A percentile compares a stretch with the other conserved stretches of the same genome.
Conservation (phyloP, 2,888 invertebrate genomes). For the Scrobipalpa atriplicella region DNA sequence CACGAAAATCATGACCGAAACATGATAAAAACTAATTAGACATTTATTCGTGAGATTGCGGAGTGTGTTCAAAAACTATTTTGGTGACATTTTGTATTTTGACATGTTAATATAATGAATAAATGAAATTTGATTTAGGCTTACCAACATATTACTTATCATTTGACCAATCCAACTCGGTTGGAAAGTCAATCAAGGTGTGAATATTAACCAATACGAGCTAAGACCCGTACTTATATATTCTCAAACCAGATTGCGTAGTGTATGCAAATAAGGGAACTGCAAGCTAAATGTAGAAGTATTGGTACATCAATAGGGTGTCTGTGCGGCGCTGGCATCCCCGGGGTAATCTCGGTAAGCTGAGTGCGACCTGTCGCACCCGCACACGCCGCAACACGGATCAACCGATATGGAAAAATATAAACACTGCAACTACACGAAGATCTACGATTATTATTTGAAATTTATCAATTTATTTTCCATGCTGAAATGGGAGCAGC, state of each 20-base stretch:
- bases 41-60: background rate
- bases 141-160: too few species aligned
- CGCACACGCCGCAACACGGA: background rate
- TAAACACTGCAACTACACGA: background rate
- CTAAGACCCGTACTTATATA: background rate
- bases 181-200: too few species aligned
- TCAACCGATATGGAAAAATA: conserved; percentile 10
- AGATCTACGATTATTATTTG: too few species aligned
- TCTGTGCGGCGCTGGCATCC: conserved; percentile 8
- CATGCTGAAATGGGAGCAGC: too few species aligned
- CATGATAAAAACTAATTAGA: conserved; percentile 5
- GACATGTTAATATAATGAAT: too few species aligned
- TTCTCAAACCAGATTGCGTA: background rate
- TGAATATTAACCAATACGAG: too few species aligned
- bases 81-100: too few species aligned
- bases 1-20: background rate
- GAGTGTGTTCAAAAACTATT: too few species aligned
- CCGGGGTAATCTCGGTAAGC: conserved; percentile 26
- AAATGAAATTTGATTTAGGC: too few species aligned
- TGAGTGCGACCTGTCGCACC: conserved; percentile 17
- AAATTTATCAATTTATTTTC: too few species aligned
- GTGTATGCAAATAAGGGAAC: background rate
- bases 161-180: too few species aligned
- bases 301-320: conserved; percentile 1
- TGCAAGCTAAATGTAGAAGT: conserved; percentile 6